phyloP scores from a whole-genome alignment of 2,797 vertebrate species.

The Ctenopoma multispine region DNA sequence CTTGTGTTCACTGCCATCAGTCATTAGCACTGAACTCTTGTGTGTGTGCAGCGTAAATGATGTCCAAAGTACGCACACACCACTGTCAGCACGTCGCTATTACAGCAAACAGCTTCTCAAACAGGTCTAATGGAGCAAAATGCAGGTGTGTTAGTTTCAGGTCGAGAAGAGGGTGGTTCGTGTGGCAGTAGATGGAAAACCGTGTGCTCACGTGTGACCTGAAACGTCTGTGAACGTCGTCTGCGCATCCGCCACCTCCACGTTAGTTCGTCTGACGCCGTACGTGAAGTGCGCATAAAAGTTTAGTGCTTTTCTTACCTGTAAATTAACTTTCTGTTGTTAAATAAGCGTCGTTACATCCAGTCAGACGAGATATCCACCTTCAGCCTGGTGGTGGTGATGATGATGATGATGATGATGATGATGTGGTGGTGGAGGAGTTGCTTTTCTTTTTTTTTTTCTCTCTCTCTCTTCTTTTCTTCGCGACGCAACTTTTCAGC shows the following conservation, averaged over 20 bases:
- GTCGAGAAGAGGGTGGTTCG: neutral
- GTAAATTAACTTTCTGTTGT: neutral
- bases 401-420: too few species aligned
- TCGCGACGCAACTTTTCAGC: constrained; percentile 49
- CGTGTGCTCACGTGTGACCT: neutral
- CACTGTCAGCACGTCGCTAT: constrained; percentile 1
- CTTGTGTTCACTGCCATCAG: constrained; percentile 55
- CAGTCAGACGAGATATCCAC: constrained; percentile 55
- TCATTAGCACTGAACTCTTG: constrained; percentile 42
- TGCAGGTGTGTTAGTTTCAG: neutral
- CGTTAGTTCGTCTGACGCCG: neutral
- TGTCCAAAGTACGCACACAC: neutral
- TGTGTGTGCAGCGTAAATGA: neutral
- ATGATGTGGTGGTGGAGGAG: constrained; percentile 30
- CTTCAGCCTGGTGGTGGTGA: constrained; percentile 46
- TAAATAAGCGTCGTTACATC: constrained; percentile 27
- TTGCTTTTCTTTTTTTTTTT: constrained; percentile 1
- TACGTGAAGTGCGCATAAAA: neutral
- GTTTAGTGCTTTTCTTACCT: constrained; percentile 51
- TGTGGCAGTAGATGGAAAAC: neutral
- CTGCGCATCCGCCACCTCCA: neutral
- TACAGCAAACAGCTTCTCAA: neutral
- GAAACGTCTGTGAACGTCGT: neutral
- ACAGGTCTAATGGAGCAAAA: neutral
- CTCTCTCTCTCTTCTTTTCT: neutral